phyloP scores from a whole-genome alignment of 2,888 invertebrate genomes.

The Lasioglossum zephyrum region DNA sequence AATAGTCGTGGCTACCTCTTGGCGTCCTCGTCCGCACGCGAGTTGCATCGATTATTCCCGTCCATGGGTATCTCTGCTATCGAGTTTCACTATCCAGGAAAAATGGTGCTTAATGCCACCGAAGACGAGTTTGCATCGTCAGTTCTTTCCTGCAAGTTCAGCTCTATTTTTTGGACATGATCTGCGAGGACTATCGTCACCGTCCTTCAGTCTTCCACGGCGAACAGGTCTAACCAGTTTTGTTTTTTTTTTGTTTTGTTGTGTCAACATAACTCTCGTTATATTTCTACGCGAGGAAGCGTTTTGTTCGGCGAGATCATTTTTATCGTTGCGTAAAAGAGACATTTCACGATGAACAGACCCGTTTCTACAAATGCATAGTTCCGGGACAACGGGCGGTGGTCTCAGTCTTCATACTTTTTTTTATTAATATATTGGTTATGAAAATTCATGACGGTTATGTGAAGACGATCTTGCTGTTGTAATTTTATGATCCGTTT shows the following conservation, averaged over 20 bases:
- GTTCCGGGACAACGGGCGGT: not conserved
- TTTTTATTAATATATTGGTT: not conserved
- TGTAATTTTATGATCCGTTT: too few species aligned
- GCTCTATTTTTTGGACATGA: not conserved
- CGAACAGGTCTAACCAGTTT: conserved; percentile 16
- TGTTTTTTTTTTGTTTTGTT: not conserved
- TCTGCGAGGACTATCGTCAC: not conserved
- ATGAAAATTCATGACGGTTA: too few species aligned
- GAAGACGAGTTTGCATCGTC: not conserved
- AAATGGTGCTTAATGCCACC: not conserved
- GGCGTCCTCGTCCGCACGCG: conserved; percentile 1
- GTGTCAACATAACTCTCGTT: not conserved
- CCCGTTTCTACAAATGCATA: not conserved
- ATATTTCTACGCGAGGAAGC: not conserved
- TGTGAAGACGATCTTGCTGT: too few species aligned
- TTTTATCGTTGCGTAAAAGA: not conserved
- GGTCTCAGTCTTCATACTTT: not conserved
- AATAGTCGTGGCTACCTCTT: not conserved
- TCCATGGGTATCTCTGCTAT: not conserved
- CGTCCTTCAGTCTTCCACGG: not conserved
- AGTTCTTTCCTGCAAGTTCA: not conserved
- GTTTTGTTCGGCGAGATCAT: not conserved
- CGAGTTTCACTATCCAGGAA: not conserved
- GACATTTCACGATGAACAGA: not conserved
- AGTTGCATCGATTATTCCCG: not conserved